Evolutionary conservation across 2,888 invertebrate genomes (phyloP), one percentile per base, ranked within the genome.

Genomic region (Cotesia congregata): DNA sequence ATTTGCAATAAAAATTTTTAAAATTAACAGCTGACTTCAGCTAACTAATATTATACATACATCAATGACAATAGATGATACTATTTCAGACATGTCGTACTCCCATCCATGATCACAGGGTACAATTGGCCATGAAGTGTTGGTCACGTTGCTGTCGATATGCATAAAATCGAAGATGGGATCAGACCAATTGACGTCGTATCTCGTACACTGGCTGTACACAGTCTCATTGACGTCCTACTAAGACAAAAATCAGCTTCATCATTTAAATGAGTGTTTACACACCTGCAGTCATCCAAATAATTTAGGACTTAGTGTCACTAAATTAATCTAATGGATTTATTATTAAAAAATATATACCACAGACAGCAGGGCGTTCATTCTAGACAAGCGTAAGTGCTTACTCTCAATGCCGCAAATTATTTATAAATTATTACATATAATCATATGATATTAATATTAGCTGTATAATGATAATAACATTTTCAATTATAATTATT

Each of bases 31-130:
- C 17, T 17, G 17, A 17, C 17, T 17, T 17, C 17, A 40, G 17
- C 30, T 12, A 15, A 59, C 7, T 39, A 15, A 67, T 40, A n/a
- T 3, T 38, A 41, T 77, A 85, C 85, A 9, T 85, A 88, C 88
- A 90, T 97, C 96, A 82, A 95, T 95, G 17, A 97, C 96, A 82
- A 96, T 93, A 9, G 96, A 96, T 1, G 96, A 96, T 80, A 90
- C 90, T 3, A 95, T 91, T 86, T 92, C 92, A 5, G 93, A 92
- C 72, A 90, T 92, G 83, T 96, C 92, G 85, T 95, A 97, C 84
- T 95, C 95, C 93, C 95, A 96, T 41, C 96, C 96, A 86, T 95
- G 92, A 65, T 90, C 86, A 86, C 96, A 97, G 5, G 91, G 90
- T 84, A 95, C 94, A 5, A 91, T 88, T 0, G 93, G 91, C 94